phyloP scores from a whole-genome alignment of 2,888 invertebrate species.

The Leptodirus hochenwartii region DNA sequence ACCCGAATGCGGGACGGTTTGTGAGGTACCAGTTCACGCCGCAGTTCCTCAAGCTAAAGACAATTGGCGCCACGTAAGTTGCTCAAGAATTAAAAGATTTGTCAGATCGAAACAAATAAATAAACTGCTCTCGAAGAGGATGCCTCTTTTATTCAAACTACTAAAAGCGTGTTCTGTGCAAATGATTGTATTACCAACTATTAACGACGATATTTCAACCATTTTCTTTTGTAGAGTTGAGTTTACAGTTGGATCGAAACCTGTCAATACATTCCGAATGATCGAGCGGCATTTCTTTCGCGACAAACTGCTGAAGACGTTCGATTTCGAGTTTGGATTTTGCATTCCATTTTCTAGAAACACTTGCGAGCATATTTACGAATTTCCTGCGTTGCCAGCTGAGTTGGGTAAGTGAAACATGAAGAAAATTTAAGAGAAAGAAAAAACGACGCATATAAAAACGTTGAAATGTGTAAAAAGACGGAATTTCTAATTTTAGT shows the following conservation, averaged over 20 bases:
- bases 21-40: constrained; percentile 99
- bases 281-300: constrained; percentile 94
- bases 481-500: constrained; percentile 43
- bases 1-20: constrained; percentile 86
- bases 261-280: constrained; percentile 94
- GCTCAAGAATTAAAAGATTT: no score
- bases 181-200: not conserved
- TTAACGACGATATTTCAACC: not conserved
- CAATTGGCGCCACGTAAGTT: constrained; percentile 93
- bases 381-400: constrained; percentile 78
- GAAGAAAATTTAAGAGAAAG: constrained; percentile 1
- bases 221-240: constrained; percentile 53
- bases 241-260: constrained; percentile 83
- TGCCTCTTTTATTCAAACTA: not conserved
- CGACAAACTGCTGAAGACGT: constrained; percentile 84
- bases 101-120: no score
- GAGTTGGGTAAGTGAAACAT: constrained; percentile 62
- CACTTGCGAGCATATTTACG: constrained; percentile 98
- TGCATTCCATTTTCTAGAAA: constrained; percentile 96
- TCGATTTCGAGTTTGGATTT: constrained; percentile 99
- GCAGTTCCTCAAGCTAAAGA: constrained; percentile 86
- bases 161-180: not conserved
- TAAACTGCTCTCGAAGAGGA: no score
- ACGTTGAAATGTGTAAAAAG: no score
- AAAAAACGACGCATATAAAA: no score